Evolutionary conservation across 1,140 invertebrate species (phyloP).

Genomic region (Drosophila melanica): DNA sequence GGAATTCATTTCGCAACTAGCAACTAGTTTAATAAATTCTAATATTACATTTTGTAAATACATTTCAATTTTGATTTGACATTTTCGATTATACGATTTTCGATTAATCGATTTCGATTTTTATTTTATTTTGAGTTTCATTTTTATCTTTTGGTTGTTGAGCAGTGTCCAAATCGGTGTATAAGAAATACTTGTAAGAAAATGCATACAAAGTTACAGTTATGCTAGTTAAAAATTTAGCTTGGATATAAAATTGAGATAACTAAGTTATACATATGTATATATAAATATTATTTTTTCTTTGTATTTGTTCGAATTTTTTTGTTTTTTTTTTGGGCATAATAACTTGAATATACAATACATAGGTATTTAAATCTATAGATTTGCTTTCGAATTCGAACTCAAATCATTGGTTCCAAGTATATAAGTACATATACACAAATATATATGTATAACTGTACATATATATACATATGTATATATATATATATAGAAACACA

Average conservation of each 20-base stretch:
- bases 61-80: conserved; percentile 43
- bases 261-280: conserved; percentile 59
- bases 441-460: neutral
- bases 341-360: conserved; percentile 53
- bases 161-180: conserved; percentile 60
- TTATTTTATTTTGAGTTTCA: conserved; percentile 1
- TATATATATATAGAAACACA: neutral
- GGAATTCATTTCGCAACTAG: conserved; percentile 33
- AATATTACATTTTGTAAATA: conserved; percentile 32
- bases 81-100: conserved; percentile 27
- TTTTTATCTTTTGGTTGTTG: conserved; percentile 26
- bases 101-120: conserved; percentile 32
- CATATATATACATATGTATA: neutral
- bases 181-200: conserved; percentile 75
- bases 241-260: conserved; percentile 79
- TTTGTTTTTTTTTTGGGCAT: conserved; percentile 30
- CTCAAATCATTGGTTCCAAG: conserved; percentile 40
- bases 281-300: conserved; percentile 10
- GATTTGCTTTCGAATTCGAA: conserved; percentile 20
- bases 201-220: conserved; percentile 80
- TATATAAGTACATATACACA: conserved; percentile 21
- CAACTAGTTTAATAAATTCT: conserved; percentile 47
- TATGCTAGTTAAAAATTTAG: conserved; percentile 78
- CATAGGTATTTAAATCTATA: conserved; percentile 12
- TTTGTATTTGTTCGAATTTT: conserved; percentile 13